Base-by-base conservation (phyloP, 2,888 invertebrate species). In the Sinelater perroti region DNA sequence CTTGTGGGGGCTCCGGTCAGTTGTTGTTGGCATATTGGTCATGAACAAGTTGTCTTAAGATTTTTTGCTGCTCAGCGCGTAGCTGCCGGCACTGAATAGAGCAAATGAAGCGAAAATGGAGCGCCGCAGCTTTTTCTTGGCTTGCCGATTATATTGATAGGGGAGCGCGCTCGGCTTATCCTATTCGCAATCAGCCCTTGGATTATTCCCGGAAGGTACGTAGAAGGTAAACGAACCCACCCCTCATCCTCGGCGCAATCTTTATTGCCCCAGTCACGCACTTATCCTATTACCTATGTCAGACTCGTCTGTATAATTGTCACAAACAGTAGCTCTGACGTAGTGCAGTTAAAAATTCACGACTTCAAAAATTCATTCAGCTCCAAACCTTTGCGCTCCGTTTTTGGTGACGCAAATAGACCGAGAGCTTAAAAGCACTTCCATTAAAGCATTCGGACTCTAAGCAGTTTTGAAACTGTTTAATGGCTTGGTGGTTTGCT, bases 251-350 rank as follows among this genome's bases (percentile, higher is more conserved):
- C 40, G n/a, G 4, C 24, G 13, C 24, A 21, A 40, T 40, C 40
- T 24, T 40, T 40, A 24, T 40, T 40, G 24, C 24, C 21, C 26
- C 2, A 40, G 40, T 40, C 40, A 40, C 40, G 40, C 40, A 40
- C 13, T 14, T 24, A 24, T 40, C 24, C 40, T 40, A 40, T 40
- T 40, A 40, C 40, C 40, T 13, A 35, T 35, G 40, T 20, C 21
- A 24, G 13, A 40, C 10, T 20, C 20, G 36, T 38, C 40, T 24
- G 40, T 26, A 40, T 40, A 24, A 40, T 24, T 24, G 24, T 14
- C 24, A 5, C 13, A 10, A 7, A 35, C 18, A 17, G 16, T 35
- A 20, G 24, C 14, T 24, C 8, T 40, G 13, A 40, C 24, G 10
- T 26, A 40, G 2, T 24, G n/a, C 5, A 24, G 8, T 40, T 26